A percentile compares a stretch with the other conserved stretches of the same genome.
Evolutionary conservation across 2,888 invertebrate species (phyloP).

Genomic region (Selenia dentaria): DNA sequence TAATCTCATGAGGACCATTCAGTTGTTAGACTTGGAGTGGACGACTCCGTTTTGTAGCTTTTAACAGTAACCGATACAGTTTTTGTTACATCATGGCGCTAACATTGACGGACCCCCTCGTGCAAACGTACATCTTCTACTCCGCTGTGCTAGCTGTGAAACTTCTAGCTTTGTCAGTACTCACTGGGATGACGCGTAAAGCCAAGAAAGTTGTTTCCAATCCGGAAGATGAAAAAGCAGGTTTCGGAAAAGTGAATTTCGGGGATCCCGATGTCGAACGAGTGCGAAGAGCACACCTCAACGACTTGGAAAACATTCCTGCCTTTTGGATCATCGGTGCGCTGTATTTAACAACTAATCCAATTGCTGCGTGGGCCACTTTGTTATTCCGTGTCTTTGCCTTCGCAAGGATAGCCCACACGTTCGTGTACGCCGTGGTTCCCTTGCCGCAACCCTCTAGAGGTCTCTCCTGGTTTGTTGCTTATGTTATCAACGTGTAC

Average conservation of each 20-base stretch:
- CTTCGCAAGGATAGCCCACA: constrained; percentile 82
- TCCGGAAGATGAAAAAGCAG: constrained; percentile 53
- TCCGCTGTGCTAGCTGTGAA: constrained; percentile 57
- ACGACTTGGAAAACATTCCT: constrained; percentile 89
- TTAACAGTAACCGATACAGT: no score
- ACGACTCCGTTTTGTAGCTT: no score
- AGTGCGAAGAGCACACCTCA: constrained; percentile 85
- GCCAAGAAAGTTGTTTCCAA: constrained; percentile 61
- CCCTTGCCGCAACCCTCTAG: constrained; percentile 84
- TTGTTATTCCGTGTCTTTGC: constrained; percentile 74
- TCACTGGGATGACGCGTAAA: constrained; percentile 50
- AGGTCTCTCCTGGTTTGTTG: constrained; percentile 53
- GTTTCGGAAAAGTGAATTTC: constrained; percentile 52
- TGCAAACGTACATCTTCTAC: constrained; percentile 50
- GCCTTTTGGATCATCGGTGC: constrained; percentile 84
- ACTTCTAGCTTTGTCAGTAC: constrained; percentile 46
- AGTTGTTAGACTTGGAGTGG: no score
- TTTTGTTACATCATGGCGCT: background rate
- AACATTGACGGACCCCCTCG: background rate
- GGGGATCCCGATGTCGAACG: constrained; percentile 70
- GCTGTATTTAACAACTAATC: constrained; percentile 83
- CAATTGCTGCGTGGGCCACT: constrained; percentile 55
- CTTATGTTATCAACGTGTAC: constrained; percentile 54
- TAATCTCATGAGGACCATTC: no score
- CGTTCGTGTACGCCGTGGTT: constrained; percentile 86